phyloP scores from a whole-genome alignment of 1,140 invertebrate species.

The Melitaea cinxia region DNA sequence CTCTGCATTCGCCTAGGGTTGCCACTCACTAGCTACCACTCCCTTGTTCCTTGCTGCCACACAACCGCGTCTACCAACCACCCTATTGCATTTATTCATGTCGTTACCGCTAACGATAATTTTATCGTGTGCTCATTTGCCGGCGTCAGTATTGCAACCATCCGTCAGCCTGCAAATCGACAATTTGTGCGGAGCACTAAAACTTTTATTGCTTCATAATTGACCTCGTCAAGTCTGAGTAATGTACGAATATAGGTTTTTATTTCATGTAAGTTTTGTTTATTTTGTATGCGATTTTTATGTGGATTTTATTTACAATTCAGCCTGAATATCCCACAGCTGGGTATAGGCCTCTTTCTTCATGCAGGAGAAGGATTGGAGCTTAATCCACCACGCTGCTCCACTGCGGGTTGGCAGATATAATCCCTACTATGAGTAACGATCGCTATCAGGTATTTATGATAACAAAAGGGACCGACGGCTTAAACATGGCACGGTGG shows the following conservation, averaged over 20 bases:
- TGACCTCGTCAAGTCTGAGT: slow-evolving; percentile 57
- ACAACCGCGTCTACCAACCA: slow-evolving; percentile 58
- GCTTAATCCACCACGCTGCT: too few species aligned
- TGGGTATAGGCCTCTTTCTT: too few species aligned
- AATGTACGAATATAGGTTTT: slow-evolving; percentile 40
- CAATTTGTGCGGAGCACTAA: slow-evolving; percentile 78
- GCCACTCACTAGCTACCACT: slow-evolving; percentile 6
- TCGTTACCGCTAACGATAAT: slow-evolving; percentile 83
- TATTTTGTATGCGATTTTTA: slow-evolving; percentile 15
- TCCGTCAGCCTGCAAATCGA: slow-evolving; percentile 76
- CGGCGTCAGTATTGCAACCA: slow-evolving; percentile 76
- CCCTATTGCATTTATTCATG: slow-evolving; percentile 83
- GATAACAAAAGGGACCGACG: too few species aligned
- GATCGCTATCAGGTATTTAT: too few species aligned
- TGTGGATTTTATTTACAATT: neutral
- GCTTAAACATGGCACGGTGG: too few species aligned
- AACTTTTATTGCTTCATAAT: slow-evolving; percentile 79
- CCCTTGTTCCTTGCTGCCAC: slow-evolving; percentile 47
- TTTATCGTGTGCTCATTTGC: slow-evolving; percentile 83
- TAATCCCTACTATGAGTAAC: too few species aligned
- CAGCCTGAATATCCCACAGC: too few species aligned
- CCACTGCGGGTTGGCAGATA: too few species aligned
- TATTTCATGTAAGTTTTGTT: slow-evolving; percentile 32
- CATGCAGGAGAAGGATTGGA: too few species aligned
- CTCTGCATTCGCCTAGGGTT: slow-evolving; percentile 23